Evolutionary conservation across 1,140 invertebrate species (phyloP).

Genomic region (Sarcophaga bullata): DNA sequence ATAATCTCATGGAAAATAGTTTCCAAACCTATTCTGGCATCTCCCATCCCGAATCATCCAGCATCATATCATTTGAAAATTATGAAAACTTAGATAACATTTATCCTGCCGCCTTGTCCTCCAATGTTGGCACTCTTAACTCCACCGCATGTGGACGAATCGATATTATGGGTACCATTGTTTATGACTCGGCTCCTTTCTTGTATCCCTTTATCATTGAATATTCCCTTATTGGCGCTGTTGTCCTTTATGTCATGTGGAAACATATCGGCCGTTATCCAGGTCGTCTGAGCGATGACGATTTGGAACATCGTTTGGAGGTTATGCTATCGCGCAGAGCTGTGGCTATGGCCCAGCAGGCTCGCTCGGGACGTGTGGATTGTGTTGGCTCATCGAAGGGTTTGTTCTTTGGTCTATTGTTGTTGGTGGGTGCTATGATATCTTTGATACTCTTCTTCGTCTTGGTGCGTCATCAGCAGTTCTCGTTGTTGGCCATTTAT

Average conservation of each 20-base stretch:
- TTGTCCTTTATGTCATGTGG: conserved; percentile 98
- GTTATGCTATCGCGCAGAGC: conserved; percentile 84
- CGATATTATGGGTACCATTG: conserved; percentile 93
- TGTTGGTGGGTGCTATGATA: conserved; percentile 90
- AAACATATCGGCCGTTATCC: conserved; percentile 90
- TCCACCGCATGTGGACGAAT: conserved; percentile 77
- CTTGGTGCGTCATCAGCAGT: conserved; percentile 82
- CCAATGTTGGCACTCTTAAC: conserved; percentile 69
- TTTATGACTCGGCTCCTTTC: conserved; percentile 90
- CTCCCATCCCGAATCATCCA: conserved; percentile 66
- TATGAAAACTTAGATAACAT: conserved; percentile 71
- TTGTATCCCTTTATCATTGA: conserved; percentile 97
- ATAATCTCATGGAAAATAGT: conserved; percentile 64
- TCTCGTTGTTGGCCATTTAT: conserved; percentile 86
- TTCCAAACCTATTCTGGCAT: conserved; percentile 62
- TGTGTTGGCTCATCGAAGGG: conserved; percentile 93
- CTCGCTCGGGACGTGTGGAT: conserved; percentile 84
- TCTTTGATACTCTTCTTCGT: conserved; percentile 95
- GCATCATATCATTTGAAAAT: conserved; percentile 65
- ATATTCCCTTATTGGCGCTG: conserved; percentile 95
- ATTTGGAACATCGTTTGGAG: conserved; percentile 84
- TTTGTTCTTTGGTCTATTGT: conserved; percentile 90
- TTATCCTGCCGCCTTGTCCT: conserved; percentile 72
- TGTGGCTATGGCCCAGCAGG: conserved; percentile 83
- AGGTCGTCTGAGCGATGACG: conserved; percentile 82